Base-by-base conservation (phyloP, 2,113 vertebrate species). In the Crotalus viridis region DNA sequence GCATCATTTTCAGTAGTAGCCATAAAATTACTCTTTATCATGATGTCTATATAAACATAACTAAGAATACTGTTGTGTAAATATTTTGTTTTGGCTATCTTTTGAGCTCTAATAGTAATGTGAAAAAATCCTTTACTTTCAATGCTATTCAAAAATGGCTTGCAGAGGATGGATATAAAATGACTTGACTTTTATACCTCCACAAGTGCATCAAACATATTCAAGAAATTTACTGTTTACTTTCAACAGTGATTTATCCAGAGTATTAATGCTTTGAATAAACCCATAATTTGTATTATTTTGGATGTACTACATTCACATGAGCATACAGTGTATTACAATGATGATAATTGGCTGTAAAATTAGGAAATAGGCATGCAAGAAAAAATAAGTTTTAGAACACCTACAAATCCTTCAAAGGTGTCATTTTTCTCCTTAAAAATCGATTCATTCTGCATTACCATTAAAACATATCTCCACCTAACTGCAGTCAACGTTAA, bases 61-160 rank as follows among this genome's bases (percentile, higher is more conserved):
- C 1, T 85, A 52, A 33, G 43, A 52, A 94, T 95, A 33, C 69
- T 48, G 89, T 89, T 90, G 94, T 61, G 94, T 94, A 57, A 95
- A 92, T 90, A 92, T 91, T 92, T 89, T 92, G 28, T 94, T 28
- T 46, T 93, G 0, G 81, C 54, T 87, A 93, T 91, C 92, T 92
- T 91, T 55, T 94, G 13, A 28, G 91, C 85, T 94, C 95, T 15
- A 91, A 57, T 55, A 91, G 64, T 46, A 93, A 88, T 81, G 56
- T 51, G 0, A 5, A 56, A 93, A 94, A 24, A 10, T 92, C 7
- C 56, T 92, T 56, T 57, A 22, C 22, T 46, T 85, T 33, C 52
- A 91, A 24, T 85, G 39, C 81, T 90, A 33, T 90, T 92, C 87
- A 92, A 85, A 91, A 26, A 21, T 43, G 55, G 28, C 0, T 92